Conservation (phyloP, 2,888 invertebrate species). For the Formica aserva region DNA sequence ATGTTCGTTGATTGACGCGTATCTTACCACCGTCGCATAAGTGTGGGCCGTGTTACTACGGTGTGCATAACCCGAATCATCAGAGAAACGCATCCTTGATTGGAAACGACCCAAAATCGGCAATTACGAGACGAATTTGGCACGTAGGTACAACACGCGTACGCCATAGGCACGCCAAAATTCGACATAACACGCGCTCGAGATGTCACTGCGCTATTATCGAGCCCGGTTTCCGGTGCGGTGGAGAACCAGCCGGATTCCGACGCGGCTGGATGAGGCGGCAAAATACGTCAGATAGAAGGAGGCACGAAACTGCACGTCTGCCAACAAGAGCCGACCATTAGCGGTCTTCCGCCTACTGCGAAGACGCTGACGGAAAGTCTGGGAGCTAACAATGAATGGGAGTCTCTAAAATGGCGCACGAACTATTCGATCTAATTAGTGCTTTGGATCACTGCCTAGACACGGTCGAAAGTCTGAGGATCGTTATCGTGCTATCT, state of each 20-base stretch:
- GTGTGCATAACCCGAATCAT: slow-evolving; percentile 8
- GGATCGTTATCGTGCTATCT: background rate
- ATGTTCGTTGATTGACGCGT: slow-evolving; percentile 45
- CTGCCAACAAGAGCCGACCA: slow-evolving; percentile 47
- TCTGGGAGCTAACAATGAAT: slow-evolving; percentile 49
- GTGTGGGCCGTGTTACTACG: slow-evolving; percentile 12
- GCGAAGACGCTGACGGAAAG: slow-evolving; percentile 54
- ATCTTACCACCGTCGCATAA: slow-evolving; percentile 36
- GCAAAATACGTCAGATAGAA: slow-evolving; percentile 20
- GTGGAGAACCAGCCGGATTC: slow-evolving; percentile 45
- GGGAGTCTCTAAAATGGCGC: slow-evolving; percentile 7
- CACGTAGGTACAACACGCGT: slow-evolving; percentile 19
- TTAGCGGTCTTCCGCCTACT: slow-evolving; percentile 46
- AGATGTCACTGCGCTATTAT: slow-evolving; percentile 75
- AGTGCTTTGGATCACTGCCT: slow-evolving; percentile 51
- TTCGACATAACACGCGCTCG: slow-evolving; percentile 67
- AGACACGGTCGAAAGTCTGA: slow-evolving; percentile 19
- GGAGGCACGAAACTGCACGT: slow-evolving; percentile 42
- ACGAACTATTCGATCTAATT: slow-evolving; percentile 48
- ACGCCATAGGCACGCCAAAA: slow-evolving; percentile 42
- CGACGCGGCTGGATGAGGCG: slow-evolving; percentile 40
- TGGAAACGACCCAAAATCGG: slow-evolving; percentile 53
- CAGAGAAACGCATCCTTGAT: slow-evolving; percentile 39
- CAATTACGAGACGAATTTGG: slow-evolving; percentile 48
- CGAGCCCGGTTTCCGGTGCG: slow-evolving; percentile 68